Evolutionary conservation across 1,140 invertebrate species (phyloP).

Genomic region (Akabosia matsudoensis): DNA sequence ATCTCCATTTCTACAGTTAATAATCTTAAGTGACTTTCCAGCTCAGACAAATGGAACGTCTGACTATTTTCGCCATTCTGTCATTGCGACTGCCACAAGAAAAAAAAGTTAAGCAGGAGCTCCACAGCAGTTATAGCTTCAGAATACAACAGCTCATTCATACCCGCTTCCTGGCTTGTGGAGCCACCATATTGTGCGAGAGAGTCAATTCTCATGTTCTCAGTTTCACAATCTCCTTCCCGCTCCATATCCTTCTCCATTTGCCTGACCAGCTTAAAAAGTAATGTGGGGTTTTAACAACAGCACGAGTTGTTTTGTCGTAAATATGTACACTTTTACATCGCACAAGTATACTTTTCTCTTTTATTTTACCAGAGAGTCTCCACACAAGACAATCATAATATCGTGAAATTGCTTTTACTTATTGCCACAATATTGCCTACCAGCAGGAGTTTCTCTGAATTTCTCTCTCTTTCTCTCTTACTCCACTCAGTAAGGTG

Average conservation of each 20-base stretch:
- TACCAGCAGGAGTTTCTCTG: slow-evolving; percentile 1
- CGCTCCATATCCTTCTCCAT: not conserved
- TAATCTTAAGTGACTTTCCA: slow-evolving; percentile 17
- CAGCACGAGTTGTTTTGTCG: not conserved
- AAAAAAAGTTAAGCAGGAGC: not conserved
- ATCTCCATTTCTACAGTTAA: slow-evolving; percentile 16
- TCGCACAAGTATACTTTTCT: not conserved
- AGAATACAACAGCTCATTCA: not conserved
- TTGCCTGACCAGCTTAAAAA: slow-evolving; percentile 22
- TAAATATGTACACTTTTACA: not conserved
- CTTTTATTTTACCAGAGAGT: too few species aligned
- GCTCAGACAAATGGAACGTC: not conserved
- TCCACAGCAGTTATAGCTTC: not conserved
- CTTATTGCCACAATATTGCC: slow-evolving; percentile 18
- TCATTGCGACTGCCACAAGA: not conserved
- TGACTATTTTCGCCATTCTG: not conserved
- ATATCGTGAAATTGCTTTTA: slow-evolving; percentile 20
- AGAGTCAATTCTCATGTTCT: slow-evolving; percentile 20
- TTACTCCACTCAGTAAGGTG: too few species aligned
- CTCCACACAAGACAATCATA: slow-evolving; percentile 2
- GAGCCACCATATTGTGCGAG: slow-evolving; percentile 17
- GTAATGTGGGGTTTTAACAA: slow-evolving; percentile 4
- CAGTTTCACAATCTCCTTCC: not conserved
- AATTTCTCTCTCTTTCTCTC: too few species aligned
- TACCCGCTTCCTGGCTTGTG: not conserved